Base-by-base conservation (phyloP, 2,888 invertebrate species). In the Byasa hedistus region DNA sequence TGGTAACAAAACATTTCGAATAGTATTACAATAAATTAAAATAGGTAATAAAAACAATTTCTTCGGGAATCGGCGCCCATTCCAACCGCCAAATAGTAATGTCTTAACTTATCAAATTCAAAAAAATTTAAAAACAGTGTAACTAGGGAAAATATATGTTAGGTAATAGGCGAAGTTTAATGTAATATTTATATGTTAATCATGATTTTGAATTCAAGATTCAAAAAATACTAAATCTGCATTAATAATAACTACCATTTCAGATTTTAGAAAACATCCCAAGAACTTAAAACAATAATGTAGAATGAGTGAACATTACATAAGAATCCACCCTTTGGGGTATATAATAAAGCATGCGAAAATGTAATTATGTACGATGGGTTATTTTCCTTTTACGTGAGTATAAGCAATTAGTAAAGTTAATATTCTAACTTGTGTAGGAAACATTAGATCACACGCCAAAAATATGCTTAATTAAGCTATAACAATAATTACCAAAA, bases 341-440 rank as follows among this genome's bases (percentile, higher is more conserved):
- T 79, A 82, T 86, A 88, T 86, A n/a, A 83, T 86, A 83, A 85
- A 86, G 86, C 91, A 91, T 90, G 91, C 90, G 89, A 91, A 86
- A 89, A 85, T 81, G 87, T 88, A 89, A 91, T 91, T 91, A 91
- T 64, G 60, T 68, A 44, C 60, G 57, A 80, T 86, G 84, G 89
- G 90, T 87, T 91, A 89, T 90, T 90, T 87, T 81, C 77, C 80
- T 84, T 88, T 90, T 83, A 86, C 91, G 89, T 91, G 91, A 82
- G 84, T 85, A 85, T 87, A 83, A 75, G 86, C 67, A 86, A 87
- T 90, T 87, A 89, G 82, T 78, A 72, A 80, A 82, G 81, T 85
- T 85, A 60, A 64, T 64, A 64, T 68, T 61, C 44, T 52, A 64
- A 60, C 52, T 60, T 57, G 48, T 61, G 32, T 64, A 54, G 15